Evolutionary conservation across 2,888 invertebrate species (phyloP).

Genomic region (Heteropelma amictum): DNA sequence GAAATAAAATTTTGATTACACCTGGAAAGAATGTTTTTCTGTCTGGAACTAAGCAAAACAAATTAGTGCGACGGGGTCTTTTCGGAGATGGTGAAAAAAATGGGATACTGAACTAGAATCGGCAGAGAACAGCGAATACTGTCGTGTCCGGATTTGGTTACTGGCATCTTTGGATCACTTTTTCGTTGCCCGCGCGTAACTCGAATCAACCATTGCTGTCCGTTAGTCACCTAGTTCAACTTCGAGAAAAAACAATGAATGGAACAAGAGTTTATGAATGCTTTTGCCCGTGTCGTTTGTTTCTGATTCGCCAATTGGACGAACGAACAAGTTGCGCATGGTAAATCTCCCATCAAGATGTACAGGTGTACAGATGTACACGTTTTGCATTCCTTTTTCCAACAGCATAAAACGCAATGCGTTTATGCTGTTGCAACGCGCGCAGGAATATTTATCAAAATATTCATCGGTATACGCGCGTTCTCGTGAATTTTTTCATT

Average conservation of each 20-base stretch:
- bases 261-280: constrained; percentile 66
- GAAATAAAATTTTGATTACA: constrained; percentile 73
- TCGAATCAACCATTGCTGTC: constrained; percentile 40
- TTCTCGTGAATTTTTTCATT: background rate
- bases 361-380: background rate
- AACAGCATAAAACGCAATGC: no score
- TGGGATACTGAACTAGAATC: constrained; percentile 51
- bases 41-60: constrained; percentile 73
- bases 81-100: constrained; percentile 53
- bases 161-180: constrained; percentile 46
- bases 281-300: constrained; percentile 23
- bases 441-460: constrained; percentile 20
- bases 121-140: constrained; percentile 40
- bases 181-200: constrained; percentile 25
- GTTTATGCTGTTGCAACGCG: no score
- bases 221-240: constrained; percentile 47
- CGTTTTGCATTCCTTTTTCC: background rate
- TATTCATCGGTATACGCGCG: no score
- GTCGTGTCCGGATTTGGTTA: constrained; percentile 47
- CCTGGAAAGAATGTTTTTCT: constrained; percentile 71
- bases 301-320: constrained; percentile 25
- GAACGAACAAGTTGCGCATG: constrained; percentile 27
- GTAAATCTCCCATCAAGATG: constrained; percentile 40
- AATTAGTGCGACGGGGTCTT: constrained; percentile 68
- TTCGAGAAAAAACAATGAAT: constrained; percentile 38